Evolutionary conservation across 2,797 vertebrate genomes (phyloP).

Genomic region (Xenopus petersii): DNA sequence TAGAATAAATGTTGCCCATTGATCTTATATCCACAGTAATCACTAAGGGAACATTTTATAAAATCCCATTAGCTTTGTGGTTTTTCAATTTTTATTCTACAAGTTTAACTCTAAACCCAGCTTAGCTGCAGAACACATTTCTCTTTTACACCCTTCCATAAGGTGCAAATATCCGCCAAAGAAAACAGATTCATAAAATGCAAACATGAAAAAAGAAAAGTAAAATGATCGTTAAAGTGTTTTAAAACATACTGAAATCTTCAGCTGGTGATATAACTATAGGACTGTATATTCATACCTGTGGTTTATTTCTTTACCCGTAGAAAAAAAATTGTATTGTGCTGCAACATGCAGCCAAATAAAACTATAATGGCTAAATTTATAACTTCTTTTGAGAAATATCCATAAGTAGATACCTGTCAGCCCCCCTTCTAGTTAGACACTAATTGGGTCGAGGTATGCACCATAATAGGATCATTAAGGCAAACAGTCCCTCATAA

Average conservation of each 20-base stretch:
- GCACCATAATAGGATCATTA: slow-evolving; percentile 59
- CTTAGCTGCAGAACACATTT: too few relatives aligned
- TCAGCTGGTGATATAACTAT: slow-evolving; percentile 74
- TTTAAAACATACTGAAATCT: slow-evolving; percentile 69
- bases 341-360: slow-evolving; percentile 65
- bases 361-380: slow-evolving; percentile 65
- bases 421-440: slow-evolving; percentile 55
- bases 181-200: neutral
- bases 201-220: slow-evolving; percentile 10
- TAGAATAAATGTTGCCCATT: too few relatives aligned
- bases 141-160: too few relatives aligned
- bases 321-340: slow-evolving; percentile 56
- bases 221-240: slow-evolving; percentile 12
- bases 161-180: neutral
- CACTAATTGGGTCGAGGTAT: slow-evolving; percentile 65
- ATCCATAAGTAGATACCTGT: slow-evolving; percentile 68
- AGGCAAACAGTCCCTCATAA: slow-evolving; percentile 60
- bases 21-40: too few relatives aligned
- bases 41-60: too few relatives aligned
- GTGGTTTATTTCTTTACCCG: slow-evolving; percentile 64
- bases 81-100: too few relatives aligned
- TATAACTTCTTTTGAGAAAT: slow-evolving; percentile 69
- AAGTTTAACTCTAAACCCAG: too few relatives aligned
- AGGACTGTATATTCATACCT: slow-evolving; percentile 65
- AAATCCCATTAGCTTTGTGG: too few relatives aligned